Base-by-base conservation (phyloP, 2,888 invertebrate genomes). In the Thecocarcelia acutangulata region DNA sequence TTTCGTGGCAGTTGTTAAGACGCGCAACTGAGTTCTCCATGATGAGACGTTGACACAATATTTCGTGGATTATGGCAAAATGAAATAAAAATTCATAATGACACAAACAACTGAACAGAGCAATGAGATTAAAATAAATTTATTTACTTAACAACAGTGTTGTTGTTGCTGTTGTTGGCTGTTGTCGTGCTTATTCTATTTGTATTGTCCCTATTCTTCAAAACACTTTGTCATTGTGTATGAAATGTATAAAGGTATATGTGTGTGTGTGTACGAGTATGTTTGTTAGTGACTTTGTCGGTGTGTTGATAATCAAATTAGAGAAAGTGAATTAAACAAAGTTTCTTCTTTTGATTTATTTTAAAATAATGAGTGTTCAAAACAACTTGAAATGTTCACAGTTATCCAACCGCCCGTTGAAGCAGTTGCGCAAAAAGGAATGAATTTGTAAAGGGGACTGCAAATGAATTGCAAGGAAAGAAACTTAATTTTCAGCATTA, bases 291-390 rank as follows among this genome's bases (percentile, higher is more conserved):
- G 11, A 21, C 2, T 12, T n/a, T 33, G 8, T 56, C 2, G 42
- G 6, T 59, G 37, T 66, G 37, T 17, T 48, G 58, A 44, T 80
- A 69, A 74, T 80, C 74, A 80, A 80, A 80, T 80, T 80, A 75
- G 69, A 63, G 69, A 80, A 80, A 80, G 80, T 80, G 74, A 80
- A 80, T 80, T 75, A 80, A 74, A 69, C 42, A 74, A 79, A 50
- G 54, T 59, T 70, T 64, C 68, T 63, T 63, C 19, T 40, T 74
- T 33, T 74, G 69, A 80, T 80, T 80, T 80, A 80, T 69, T 80
- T 74, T 24, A 69, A 74, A 74, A 74, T 74, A 69, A 74, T 74
- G 80, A 69, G 63, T 70, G 69, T 19, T 69, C 42, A 68, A 79
- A 69, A 42, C 69, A 77, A 50, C 5, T 59, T 46, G 37, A 75